A percentile compares a stretch with the other conserved stretches of the same genome.
Evolutionary conservation across 2,888 invertebrate genomes (phyloP).

Genomic region (Pelosia muscerda): DNA sequence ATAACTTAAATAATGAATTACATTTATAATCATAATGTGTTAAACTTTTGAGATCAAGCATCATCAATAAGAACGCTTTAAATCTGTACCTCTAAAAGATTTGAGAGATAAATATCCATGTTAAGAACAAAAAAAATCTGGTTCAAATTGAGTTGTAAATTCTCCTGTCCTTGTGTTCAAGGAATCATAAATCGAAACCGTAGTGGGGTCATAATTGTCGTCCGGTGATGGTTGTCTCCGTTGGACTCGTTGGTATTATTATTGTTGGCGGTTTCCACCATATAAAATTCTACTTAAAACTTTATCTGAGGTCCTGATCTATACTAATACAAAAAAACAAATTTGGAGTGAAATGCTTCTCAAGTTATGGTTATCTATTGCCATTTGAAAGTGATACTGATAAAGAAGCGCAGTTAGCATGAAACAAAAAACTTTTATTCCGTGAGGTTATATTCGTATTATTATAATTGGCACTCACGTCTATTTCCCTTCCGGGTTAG

Average conservation of each 20-base stretch:
- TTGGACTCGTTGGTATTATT: conserved; percentile 46
- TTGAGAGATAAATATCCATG: conserved; percentile 36
- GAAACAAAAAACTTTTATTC: conserved; percentile 70
- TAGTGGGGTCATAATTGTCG: conserved; percentile 78
- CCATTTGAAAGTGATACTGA: conserved; percentile 20
- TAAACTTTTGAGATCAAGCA: conserved; percentile 31
- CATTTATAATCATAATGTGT: conserved; percentile 16
- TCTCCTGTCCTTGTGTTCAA: conserved; percentile 72
- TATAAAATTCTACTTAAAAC: background rate
- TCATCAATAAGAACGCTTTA: conserved; percentile 12
- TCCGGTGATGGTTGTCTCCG: conserved; percentile 59
- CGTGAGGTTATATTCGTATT: conserved; percentile 65
- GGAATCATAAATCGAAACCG: conserved; percentile 77
- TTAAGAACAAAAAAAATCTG: conserved; percentile 45
- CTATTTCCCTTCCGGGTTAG: no score
- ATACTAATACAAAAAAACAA: no score
- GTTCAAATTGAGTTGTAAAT: conserved; percentile 83
- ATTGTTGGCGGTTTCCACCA: background rate
- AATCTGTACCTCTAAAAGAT: background rate
- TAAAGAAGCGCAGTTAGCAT: conserved; percentile 75
- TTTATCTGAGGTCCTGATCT: background rate
- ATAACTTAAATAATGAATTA: conserved; percentile 39
- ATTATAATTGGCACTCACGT: no score
- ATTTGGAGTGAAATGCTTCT: conserved; percentile 54
- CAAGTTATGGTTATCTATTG: no score